Percentiles rank a stretch among this genome's conserved stretches.
phyloP scores from a whole-genome alignment of 2,888 invertebrate genomes.

The Epinotia ramella region DNA sequence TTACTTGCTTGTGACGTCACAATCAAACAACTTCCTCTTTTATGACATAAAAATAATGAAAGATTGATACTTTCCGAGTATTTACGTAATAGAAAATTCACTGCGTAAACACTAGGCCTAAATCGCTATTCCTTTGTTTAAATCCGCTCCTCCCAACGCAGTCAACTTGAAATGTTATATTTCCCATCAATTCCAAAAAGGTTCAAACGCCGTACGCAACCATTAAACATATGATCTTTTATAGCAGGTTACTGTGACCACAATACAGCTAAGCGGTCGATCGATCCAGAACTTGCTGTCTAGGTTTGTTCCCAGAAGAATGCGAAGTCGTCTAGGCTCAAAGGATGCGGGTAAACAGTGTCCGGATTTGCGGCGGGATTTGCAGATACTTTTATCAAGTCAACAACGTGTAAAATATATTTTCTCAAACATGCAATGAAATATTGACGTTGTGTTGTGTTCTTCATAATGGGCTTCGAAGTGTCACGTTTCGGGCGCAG shows the following conservation, averaged over 20 bases:
- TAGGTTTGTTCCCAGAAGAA: constrained; percentile 1
- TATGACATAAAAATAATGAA: too few species aligned
- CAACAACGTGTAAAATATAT: background rate
- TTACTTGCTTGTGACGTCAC: too few species aligned
- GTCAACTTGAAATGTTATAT: constrained; percentile 6
- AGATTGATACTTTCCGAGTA: too few species aligned
- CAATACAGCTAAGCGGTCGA: constrained; percentile 12
- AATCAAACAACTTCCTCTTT: too few species aligned
- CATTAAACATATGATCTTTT: background rate
- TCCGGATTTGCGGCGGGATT: constrained; percentile 1
- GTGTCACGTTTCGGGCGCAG: too few species aligned
- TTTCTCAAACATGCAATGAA: background rate
- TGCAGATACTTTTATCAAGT: constrained; percentile 10
- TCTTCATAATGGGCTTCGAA: too few species aligned
- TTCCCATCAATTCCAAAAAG: background rate
- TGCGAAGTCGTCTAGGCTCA: constrained; percentile 11
- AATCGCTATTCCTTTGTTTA: constrained; percentile 12
- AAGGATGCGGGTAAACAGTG: constrained; percentile 19
- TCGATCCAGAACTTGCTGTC: constrained; percentile 29
- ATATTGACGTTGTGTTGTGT: too few species aligned
- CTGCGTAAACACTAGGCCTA: background rate
- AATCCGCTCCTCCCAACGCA: constrained; percentile 10
- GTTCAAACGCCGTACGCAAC: background rate
- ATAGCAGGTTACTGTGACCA: background rate
- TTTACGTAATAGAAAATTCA: background rate